These are phyloP conservation scores for Achlya flavicornis DNA, from an alignment of 2,888 invertebrate genomes.

Conservation along the genomic window DNA sequence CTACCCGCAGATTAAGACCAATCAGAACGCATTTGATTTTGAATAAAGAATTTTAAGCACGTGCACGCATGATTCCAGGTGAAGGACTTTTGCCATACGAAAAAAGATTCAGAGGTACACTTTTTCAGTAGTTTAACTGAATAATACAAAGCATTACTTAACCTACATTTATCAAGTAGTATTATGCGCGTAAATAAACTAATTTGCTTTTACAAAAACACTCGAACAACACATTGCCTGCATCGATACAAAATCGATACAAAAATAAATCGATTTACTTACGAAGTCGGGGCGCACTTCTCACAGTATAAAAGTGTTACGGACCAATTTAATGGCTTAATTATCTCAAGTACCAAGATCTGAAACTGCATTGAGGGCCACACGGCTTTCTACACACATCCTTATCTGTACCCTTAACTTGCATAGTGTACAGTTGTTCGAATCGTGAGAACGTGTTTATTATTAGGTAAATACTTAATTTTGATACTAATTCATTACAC, in stretches of 20 bases:
- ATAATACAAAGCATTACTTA: slow-evolving; percentile 12
- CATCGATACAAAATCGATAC: slow-evolving; percentile 47
- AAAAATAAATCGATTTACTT: slow-evolving; percentile 66
- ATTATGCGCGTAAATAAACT: slow-evolving; percentile 21
- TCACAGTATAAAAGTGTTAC: slow-evolving; percentile 70
- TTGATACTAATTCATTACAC: not conserved
- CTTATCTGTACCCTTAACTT: slow-evolving; percentile 54
- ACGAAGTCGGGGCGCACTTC: slow-evolving; percentile 52
- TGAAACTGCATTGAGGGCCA: slow-evolving; percentile 53
- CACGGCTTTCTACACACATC: slow-evolving; percentile 41
- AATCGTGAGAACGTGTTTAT: slow-evolving; percentile 41
- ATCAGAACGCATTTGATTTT: slow-evolving; percentile 35
- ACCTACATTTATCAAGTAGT: not conserved
- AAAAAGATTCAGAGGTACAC: too few relatives aligned
- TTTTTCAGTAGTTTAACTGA: not conserved
- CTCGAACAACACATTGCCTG: slow-evolving; percentile 60
- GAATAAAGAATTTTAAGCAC: slow-evolving; percentile 21
- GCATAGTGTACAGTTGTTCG: slow-evolving; percentile 36
- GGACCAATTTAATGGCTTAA: slow-evolving; percentile 77
- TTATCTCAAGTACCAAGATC: slow-evolving; percentile 76
- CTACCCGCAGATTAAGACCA: slow-evolving; percentile 44
- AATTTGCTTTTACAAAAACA: slow-evolving; percentile 43
- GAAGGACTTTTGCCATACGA: too few relatives aligned
- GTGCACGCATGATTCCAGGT: slow-evolving; percentile 21
- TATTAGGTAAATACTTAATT: not conserved